phyloP scores from a whole-genome alignment of 2,113 vertebrate genomes.

The Polypterus bichir region DNA sequence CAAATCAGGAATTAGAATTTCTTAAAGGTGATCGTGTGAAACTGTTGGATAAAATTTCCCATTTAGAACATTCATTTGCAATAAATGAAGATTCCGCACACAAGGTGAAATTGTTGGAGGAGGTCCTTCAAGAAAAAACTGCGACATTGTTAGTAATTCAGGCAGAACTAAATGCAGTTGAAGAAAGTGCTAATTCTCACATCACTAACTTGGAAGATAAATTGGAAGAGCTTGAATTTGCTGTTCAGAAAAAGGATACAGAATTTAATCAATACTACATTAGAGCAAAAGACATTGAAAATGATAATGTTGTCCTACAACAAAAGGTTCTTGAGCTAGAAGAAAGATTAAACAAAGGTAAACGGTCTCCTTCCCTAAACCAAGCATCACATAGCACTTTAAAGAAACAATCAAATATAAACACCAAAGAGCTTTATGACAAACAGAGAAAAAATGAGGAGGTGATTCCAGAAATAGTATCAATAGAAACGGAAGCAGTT shows the following conservation, averaged over 20 bases:
- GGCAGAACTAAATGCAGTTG: constrained; percentile 41
- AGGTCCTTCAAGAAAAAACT: constrained; percentile 37
- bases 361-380: constrained; percentile 58
- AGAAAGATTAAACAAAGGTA: constrained; percentile 60
- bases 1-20: constrained; percentile 46
- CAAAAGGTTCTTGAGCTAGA: constrained; percentile 54
- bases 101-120: constrained; percentile 28
- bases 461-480: no score
- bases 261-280: constrained; percentile 47
- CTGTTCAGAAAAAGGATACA: constrained; percentile 52
- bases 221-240: constrained; percentile 52
- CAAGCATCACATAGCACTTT: constrained; percentile 66
- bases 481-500: not conserved
- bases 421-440: constrained; percentile 5
- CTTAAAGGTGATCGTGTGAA: constrained; percentile 44
- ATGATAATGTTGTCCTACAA: constrained; percentile 42
- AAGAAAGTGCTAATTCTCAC: constrained; percentile 41
- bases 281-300: constrained; percentile 49
- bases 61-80: constrained; percentile 26
- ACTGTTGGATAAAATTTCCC: constrained; percentile 27
- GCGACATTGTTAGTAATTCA: constrained; percentile 43
- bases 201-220: constrained; percentile 38
- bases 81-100: constrained; percentile 18
- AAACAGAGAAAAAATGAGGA: not conserved
- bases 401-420: constrained; percentile 35